Evolutionary conservation across 2,888 invertebrate species (phyloP), one percentile per base, ranked within the genome.

Genomic region (Junonia oenone): DNA sequence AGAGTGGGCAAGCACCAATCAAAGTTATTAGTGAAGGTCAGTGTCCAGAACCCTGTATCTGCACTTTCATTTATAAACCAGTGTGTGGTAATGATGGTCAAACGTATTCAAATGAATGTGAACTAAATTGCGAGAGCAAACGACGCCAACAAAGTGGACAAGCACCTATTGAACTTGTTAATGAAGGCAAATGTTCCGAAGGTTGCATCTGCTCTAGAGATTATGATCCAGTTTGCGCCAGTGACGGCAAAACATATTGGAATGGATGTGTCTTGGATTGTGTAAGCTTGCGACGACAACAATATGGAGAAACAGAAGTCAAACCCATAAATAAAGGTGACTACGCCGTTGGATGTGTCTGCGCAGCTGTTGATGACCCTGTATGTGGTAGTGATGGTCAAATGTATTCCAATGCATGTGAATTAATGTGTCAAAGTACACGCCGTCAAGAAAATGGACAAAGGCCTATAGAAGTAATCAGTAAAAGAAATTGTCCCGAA

Each of bases 221-320:
- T 0, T 59, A 55, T 45, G 9, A 56, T 0, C 68, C 67, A 2
- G 63, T 72, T 0, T 74, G 72, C 31, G 70, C 65, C 0, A 62
- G 54, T 31, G 69, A 71, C 29, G 68, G 65, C 0, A 62, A 61
- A 9, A 72, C 69, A 4, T 95, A 95, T 76, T 81, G 85, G 55
- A 94, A 92, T 75, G 50, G 45, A 14, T 71, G 68, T 22, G 8
- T 46, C 5, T 48, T 71, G 1, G 47, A 53, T n/a, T 56, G 52
- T 17, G 61, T 68, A 45, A 73, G 63, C 48, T 54, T 26, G 1
- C 37, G 62, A 15, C 55, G 55, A 2, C 35, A 61, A 26, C 31
- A n/a, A 2, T 38, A 63, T 17, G 35, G 47, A 13, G 31, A 50
- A 3, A 27, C 60, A 9, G 17, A 54, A 0, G 48, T 70, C 8